Base-by-base conservation (phyloP, 1,140 invertebrate genomes). In the Trichoplusia ni region DNA sequence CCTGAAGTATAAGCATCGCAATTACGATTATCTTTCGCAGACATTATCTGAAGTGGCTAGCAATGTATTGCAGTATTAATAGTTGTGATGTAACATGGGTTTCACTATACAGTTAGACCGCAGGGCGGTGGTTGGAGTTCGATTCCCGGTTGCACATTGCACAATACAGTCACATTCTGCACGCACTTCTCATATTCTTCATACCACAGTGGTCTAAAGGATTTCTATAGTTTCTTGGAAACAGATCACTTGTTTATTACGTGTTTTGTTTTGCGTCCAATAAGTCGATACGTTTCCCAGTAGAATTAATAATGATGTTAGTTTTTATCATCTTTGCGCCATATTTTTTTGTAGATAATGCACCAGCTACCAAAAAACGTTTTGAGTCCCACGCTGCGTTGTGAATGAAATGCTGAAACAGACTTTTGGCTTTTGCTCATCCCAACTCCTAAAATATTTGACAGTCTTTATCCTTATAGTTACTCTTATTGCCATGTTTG, bases 91-190 rank as follows among this genome's bases (percentile, higher is more conserved):
- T 53, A 73, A 73, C 18, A 46, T 21, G 35, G 38, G 38, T 49
- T 33, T 51, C 49, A 5, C 21, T 46, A 54, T 66, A 76, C 71
- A 59, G 66, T 75, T 74, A 67, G 63, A 76, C 73, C 70, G 64
- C 77, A 74, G 59, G 13, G 40, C 58, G 67, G 74, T 73, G 42
- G 73, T 71, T 49, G 58, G 61, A 58, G 58, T 81, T 76, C 62
- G 66, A 74, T 77, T 77, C 76, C 67, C 63, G 47, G 23, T 21
- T 78, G 67, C 73, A 77, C 71, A 79, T 37, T 79, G 70, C 77
- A 77, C 74, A 79, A 75, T 64, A 64, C 56, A 46, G 63, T 38
- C 68, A 29, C 65, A 70, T 70, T 59, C 68, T 49, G 33, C 25
- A 46, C 56, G 38, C 42, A 23, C 49, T 53, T 16, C 51, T 19